Evolutionary conservation across 1,140 invertebrate species (phyloP), one percentile per base, ranked within the genome.

Genomic region (Drosophila biarmipes): DNA sequence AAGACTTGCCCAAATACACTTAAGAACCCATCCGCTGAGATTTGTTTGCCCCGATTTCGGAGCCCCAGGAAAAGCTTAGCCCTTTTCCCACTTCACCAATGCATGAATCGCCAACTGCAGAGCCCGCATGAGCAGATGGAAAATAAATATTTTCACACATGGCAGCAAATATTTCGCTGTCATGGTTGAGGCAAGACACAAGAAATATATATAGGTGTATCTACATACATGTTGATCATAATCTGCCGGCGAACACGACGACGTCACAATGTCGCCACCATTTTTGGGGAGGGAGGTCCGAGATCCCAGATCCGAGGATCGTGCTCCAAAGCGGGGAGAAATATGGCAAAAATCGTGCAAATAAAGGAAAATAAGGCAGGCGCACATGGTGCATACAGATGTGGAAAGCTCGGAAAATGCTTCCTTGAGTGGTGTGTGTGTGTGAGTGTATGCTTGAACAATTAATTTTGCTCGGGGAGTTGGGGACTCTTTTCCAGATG

Each of bases 391-490:
- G 52, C 38, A 43, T 19, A 12, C 14, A 15, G 64, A 74, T 55
- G 72, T 74, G 72, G 59, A 75, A 75, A 75, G 62, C 71, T 66
- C 45, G 72, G 72, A 74, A 75, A 75, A 75, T 66, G 72, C 72
- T 75, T 75, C 72, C 72, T 75, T 75, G 72, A 75, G 75, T 52
- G 72, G 72, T 75, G 61, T 43, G 38, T 37, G 48, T 76, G 74
- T 84, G 80, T 82, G 78, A 73, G 75, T 79, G 80, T 85, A 74
- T 89, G 85, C 71, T 87, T 84, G 64, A 84, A 87, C 82, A 87
- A 87, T 87, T 87, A 87, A 87, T 89, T 84, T 89, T 89, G 75
- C 79, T 42, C 46, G 57, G 69, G 57, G 55, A 73, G 58, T 55
- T 75, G 72, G 72, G 68, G 59, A 78, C 74, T 81, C 27, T 48